These are phyloP conservation scores for Acomys russatus DNA, from an alignment of 2,797 vertebrate species.

Conservation along the genomic window DNA sequence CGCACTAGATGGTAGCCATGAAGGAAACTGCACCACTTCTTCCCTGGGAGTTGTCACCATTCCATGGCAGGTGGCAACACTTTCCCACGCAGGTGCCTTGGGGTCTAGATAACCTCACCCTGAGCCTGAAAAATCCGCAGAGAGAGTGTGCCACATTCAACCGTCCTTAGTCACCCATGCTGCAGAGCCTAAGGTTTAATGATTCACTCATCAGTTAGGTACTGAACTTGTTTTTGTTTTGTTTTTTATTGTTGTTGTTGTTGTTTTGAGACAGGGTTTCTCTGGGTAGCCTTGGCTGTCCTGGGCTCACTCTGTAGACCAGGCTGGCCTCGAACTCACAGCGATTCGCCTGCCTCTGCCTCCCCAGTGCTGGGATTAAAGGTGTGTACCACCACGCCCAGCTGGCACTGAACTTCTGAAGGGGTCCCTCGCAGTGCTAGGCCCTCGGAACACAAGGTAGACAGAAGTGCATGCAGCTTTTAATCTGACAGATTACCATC, in stretches of 20 bases:
- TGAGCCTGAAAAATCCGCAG: neutral
- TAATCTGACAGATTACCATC: neutral
- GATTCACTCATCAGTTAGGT: conserved; percentile 25
- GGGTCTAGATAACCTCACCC: neutral
- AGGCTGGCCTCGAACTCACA: too few relatives aligned
- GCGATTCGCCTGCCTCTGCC: too few relatives aligned
- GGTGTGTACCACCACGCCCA: too few relatives aligned
- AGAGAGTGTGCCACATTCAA: neutral
- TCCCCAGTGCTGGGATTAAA: too few relatives aligned
- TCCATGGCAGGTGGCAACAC: neutral
- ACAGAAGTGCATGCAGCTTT: neutral
- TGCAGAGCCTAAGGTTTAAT: neutral
- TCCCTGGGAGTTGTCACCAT: neutral
- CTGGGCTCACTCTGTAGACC: too few relatives aligned
- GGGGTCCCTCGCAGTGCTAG: neutral
- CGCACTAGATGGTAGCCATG: accelerated
- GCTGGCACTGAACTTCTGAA: neutral
- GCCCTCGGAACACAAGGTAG: neutral
- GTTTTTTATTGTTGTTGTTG: too few relatives aligned
- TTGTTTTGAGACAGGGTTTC: too few relatives aligned
- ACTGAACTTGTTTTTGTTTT: neutral
- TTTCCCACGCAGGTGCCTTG: neutral
- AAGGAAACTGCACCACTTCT: neutral
- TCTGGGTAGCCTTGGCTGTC: too few relatives aligned
- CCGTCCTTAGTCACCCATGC: neutral